Evolutionary conservation across 2,888 invertebrate species (phyloP), one percentile per base, ranked within the genome.

Genomic region (Zaprionus lineosus): DNA sequence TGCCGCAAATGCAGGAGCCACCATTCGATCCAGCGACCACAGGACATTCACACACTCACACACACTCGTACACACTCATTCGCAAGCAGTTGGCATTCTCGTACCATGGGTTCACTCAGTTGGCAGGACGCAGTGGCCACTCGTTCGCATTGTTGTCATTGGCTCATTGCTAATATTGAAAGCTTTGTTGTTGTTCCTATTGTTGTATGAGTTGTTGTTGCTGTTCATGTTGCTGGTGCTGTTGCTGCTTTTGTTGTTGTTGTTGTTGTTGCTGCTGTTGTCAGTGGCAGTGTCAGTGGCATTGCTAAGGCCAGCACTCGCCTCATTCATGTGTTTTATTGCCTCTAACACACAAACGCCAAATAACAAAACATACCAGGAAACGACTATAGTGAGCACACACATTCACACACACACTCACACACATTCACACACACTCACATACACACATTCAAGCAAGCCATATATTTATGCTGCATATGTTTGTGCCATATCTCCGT

Each of bases 91-190:
- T 51, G 52, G 57, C 57, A 56, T 44, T 67, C 62, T 60, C 51
- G 57, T 56, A 47, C 46, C 46, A 51, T 60, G 34, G 68, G 62
- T 55, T 52, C 58, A 34, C 56, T 47, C 63, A 79, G 56, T 83
- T 74, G 68, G 74, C 59, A 67, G 50, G 51, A 68, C 58, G 70
- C 40, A 62, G 60, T 41, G 77, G 66, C 61, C 62, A 81, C 48
- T 73, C 59, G n/a, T 58, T 63, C 26, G 74, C 73, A 71, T 81
- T 78, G 77, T 84, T 79, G 82, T 81, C 75, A 78, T 71, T 74
- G 74, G 78, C 60, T 66, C 83, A 82, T 78, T 82, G 83, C 83
- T 79, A 83, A 83, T 76, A 76, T 76, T 78, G 83, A 64, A 52
- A 53, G 83, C 78, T 66, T 66, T 62, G 43, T 39, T 44, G 51